phyloP scores from a whole-genome alignment of 2,797 vertebrate genomes.

The Amniataba percoides region DNA sequence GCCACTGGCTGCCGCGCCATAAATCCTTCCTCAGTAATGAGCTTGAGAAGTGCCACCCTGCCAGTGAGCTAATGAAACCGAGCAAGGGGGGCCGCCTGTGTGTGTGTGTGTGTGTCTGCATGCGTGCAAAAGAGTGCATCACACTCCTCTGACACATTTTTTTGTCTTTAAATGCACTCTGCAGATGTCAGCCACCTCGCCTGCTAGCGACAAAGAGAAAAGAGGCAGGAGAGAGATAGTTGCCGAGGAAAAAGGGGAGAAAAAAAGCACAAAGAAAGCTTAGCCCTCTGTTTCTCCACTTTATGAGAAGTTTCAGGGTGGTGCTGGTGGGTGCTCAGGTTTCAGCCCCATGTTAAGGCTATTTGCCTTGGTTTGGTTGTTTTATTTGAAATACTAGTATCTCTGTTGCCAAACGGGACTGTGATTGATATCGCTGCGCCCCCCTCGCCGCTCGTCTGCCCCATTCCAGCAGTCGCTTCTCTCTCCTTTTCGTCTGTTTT shows the following conservation, averaged over 20 bases:
- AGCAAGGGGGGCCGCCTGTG: conserved; percentile 80
- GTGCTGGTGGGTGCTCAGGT: conserved; percentile 73
- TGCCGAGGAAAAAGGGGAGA: conserved; percentile 23
- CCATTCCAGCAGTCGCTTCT: conserved; percentile 46
- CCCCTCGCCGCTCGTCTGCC: conserved; percentile 48
- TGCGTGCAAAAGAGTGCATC: conserved; percentile 81
- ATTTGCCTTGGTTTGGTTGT: conserved; percentile 86
- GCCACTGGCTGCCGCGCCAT: conserved; percentile 99
- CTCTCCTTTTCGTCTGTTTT: conserved; percentile 67
- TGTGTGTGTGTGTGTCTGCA: conserved; percentile 55
- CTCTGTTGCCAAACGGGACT: conserved; percentile 88
- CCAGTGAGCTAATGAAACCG: conserved; percentile 99
- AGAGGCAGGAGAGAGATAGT: conserved; percentile 73
- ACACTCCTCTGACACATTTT: conserved; percentile 97
- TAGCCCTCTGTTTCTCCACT: conserved; percentile 59
- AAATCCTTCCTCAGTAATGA: conserved; percentile 99
- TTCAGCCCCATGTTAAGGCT: conserved; percentile 86
- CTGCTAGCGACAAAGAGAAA: conserved; percentile 84
- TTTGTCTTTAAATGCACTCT: conserved; percentile 99
- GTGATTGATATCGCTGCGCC: conserved; percentile 82
- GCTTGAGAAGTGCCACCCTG: conserved; percentile 99
- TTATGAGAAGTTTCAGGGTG: conserved; percentile 74
- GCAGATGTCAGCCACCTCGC: conserved; percentile 97
- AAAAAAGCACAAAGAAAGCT: conserved; percentile 52
- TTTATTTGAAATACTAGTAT: conserved; percentile 89